These are phyloP conservation scores for Syncerus caffer DNA, from an alignment of 2,797 vertebrate genomes.

Conservation along the genomic window DNA sequence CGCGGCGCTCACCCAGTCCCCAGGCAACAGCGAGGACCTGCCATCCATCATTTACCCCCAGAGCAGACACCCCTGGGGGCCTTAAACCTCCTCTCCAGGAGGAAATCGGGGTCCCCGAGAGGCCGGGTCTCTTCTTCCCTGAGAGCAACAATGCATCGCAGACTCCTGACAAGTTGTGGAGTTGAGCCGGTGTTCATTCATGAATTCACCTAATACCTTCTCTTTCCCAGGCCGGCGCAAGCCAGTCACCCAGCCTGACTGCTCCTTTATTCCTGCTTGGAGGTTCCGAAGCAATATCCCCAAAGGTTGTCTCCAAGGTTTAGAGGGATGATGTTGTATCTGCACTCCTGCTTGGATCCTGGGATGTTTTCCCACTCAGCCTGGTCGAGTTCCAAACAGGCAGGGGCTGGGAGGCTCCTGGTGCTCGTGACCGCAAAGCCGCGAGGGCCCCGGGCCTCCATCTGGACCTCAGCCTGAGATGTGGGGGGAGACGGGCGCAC, in stretches of 20 bases:
- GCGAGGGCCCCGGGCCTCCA: rapidly evolving
- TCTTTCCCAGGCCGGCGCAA: rapidly evolving
- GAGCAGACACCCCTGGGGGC: rapidly evolving
- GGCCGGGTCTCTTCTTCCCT: rapidly evolving
- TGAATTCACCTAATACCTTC: rapidly evolving
- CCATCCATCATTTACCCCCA: not conserved
- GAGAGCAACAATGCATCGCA: rapidly evolving
- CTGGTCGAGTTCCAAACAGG: not conserved
- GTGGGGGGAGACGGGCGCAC: rapidly evolving
- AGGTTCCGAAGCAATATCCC: too few relatives aligned
- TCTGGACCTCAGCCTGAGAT: not conserved
- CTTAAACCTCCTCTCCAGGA: not conserved
- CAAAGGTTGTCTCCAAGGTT: rapidly evolving
- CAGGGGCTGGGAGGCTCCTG: not conserved
- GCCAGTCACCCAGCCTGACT: rapidly evolving
- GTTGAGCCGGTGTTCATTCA: not conserved
- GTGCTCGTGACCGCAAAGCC: rapidly evolving
- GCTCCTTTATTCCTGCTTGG: not conserved
- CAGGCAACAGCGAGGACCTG: rapidly evolving
- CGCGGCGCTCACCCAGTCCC: rapidly evolving
- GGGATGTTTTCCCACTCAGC: rapidly evolving
- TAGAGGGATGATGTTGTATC: rapidly evolving
- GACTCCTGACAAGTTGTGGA: too few relatives aligned
- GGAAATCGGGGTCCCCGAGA: not conserved
- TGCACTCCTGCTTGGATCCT: rapidly evolving